phyloP scores from a whole-genome alignment of 2,797 vertebrate species.

The Platyrinchus mystaceus region DNA sequence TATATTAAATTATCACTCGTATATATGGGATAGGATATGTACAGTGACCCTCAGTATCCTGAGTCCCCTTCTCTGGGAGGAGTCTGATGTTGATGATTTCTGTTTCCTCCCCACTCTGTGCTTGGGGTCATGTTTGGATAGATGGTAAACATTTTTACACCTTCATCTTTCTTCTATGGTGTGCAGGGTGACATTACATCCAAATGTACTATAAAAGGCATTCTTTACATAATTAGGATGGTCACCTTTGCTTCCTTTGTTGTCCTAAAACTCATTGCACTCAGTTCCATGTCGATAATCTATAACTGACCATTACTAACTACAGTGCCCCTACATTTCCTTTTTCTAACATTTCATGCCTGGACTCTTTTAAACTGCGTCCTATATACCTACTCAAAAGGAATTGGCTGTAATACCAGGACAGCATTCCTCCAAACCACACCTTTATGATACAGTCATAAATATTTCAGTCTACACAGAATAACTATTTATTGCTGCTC shows the following conservation, averaged over 20 bases:
- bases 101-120: background rate
- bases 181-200: background rate
- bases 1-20: background rate
- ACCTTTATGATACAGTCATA: background rate
- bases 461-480: background rate
- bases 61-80: background rate
- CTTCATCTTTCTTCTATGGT: background rate
- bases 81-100: background rate
- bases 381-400: background rate
- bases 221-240: background rate
- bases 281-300: background rate
- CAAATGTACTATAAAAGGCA: background rate
- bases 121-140: background rate
- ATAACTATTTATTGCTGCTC: background rate
- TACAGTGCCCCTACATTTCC: background rate
- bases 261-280: background rate
- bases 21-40: accelerated
- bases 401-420: background rate
- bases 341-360: background rate
- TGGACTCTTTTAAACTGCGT: background rate
- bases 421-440: background rate
- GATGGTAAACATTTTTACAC: background rate
- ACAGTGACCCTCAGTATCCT: background rate
- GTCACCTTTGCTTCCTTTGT: background rate
- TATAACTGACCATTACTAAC: background rate